Base-by-base conservation (phyloP, 1,140 invertebrate species). In the Matsumurasca onukii region DNA sequence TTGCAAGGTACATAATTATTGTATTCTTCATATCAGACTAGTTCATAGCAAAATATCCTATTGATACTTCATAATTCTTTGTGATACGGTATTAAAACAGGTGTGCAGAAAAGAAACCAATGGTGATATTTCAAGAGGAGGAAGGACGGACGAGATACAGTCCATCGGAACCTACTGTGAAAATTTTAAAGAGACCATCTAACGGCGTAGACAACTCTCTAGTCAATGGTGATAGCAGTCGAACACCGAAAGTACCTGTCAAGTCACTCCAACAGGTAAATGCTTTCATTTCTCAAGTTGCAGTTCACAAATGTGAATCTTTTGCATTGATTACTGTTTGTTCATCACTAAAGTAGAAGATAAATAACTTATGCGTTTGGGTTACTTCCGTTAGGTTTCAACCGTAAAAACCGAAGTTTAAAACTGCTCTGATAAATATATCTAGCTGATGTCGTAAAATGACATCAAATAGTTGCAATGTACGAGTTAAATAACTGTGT, bases 231-330 rank as follows among this genome's bases (percentile, higher is more conserved):
- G 62, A 65, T 24, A 27, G 24, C 5, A 65, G 62, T 27, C n/a
- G 12, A 39, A 48, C 22, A 31, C 62, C 62, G 9, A 65, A 65
- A 45, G 31, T 65, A 29, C 62, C 62, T 65, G 20, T 65, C n/a
- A 65, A 65, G 27, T 24, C 62, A n/a, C 27, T 45, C n/a, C 31
- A 65, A 48, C 31, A 65, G 62, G 61, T 63, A 55, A 55, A 25
- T n/a, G n/a, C n/a, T n/a, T n/a, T n/a, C n/a, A n/a, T n/a, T n/a
- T n/a, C n/a, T n/a, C n/a, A n/a, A n/a, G n/a, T n/a, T n/a, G n/a
- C n/a, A n/a, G n/a, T n/a, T n/a, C n/a, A n/a, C n/a, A n/a, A n/a
- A n/a, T n/a, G n/a, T n/a, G n/a, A n/a, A n/a, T n/a, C n/a, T n/a
- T n/a, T n/a, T n/a, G n/a, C n/a, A n/a, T n/a, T n/a, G n/a, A n/a